A percentile compares a stretch with the other conserved stretches of the same genome.
Conservation (phyloP, 2,888 invertebrate species). For the Eupithecia tripunctaria region DNA sequence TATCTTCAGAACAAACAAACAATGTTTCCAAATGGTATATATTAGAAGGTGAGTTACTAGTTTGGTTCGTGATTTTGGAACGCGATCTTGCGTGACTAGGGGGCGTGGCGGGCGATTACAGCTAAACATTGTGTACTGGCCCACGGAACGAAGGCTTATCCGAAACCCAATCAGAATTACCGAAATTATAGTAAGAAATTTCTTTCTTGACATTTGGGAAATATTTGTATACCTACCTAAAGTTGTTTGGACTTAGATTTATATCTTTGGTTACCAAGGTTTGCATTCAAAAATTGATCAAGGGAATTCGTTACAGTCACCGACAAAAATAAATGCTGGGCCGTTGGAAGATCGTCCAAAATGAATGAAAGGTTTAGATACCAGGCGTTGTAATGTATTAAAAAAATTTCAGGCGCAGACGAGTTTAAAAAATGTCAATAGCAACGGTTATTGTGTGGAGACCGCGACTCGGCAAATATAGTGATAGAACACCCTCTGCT, state of each 20-base stretch:
- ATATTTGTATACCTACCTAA: slow-evolving; percentile 13
- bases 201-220: slow-evolving; percentile 36
- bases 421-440: background rate
- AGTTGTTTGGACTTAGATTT: background rate
- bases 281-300: background rate
- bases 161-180: slow-evolving; percentile 39
- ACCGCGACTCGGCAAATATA: too few relatives aligned
- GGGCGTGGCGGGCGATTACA: slow-evolving; percentile 78
- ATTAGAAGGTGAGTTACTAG: slow-evolving; percentile 27
- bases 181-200: slow-evolving; percentile 28
- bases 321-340: background rate
- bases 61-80: slow-evolving; percentile 53
- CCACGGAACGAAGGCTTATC: slow-evolving; percentile 33
- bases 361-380: background rate
- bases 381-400: background rate
- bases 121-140: slow-evolving; percentile 75
- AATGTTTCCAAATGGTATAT: slow-evolving; percentile 36
- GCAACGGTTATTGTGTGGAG: background rate
- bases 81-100: slow-evolving; percentile 81
- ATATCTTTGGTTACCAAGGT: background rate
- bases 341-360: background rate
- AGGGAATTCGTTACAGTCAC: background rate
- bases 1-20: slow-evolving; percentile 8
- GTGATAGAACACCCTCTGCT: too few relatives aligned
- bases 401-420: background rate